phyloP scores from a whole-genome alignment of 2,888 invertebrate species.

The Hecatera dysodea region DNA sequence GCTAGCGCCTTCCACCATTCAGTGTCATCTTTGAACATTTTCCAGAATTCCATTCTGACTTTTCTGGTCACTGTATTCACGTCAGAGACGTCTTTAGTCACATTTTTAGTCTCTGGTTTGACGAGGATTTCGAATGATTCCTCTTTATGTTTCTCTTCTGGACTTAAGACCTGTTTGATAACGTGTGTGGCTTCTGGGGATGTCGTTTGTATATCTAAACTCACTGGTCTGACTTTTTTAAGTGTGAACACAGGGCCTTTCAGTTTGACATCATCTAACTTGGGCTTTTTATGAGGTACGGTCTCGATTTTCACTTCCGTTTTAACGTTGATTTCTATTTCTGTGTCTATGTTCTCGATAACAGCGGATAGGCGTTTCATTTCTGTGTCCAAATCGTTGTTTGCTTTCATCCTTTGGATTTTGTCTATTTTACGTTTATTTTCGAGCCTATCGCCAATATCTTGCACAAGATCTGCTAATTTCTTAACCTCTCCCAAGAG shows the following conservation, averaged over 20 bases:
- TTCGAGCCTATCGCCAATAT: slow-evolving; percentile 76
- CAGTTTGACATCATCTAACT: slow-evolving; percentile 72
- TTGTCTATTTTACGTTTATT: slow-evolving; percentile 77
- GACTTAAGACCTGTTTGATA: slow-evolving; percentile 67
- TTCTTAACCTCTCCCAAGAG: slow-evolving; percentile 86
- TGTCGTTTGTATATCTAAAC: slow-evolving; percentile 69
- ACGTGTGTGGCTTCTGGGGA: slow-evolving; percentile 64
- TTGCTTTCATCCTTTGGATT: slow-evolving; percentile 76
- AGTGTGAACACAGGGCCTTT: slow-evolving; percentile 84
- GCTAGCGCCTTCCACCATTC: slow-evolving; percentile 89
- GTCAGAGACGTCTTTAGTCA: slow-evolving; percentile 62
- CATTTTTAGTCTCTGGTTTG: slow-evolving; percentile 69
- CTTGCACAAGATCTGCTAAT: slow-evolving; percentile 81
- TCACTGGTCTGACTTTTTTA: slow-evolving; percentile 83
- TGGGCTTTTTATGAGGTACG: slow-evolving; percentile 68
- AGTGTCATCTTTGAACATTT: slow-evolving; percentile 86
- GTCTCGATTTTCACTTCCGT: slow-evolving; percentile 67
- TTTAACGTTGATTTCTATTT: slow-evolving; percentile 75
- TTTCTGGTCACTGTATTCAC: slow-evolving; percentile 72
- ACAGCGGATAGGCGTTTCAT: slow-evolving; percentile 87
- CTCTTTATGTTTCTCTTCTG: slow-evolving; percentile 76
- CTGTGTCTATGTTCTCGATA: slow-evolving; percentile 84
- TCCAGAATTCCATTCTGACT: slow-evolving; percentile 83
- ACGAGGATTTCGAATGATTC: slow-evolving; percentile 74
- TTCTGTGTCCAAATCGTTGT: slow-evolving; percentile 84